These are phyloP conservation scores for Parnassius apollo DNA, from an alignment of 2,888 invertebrate species.

Conservation along the genomic window DNA sequence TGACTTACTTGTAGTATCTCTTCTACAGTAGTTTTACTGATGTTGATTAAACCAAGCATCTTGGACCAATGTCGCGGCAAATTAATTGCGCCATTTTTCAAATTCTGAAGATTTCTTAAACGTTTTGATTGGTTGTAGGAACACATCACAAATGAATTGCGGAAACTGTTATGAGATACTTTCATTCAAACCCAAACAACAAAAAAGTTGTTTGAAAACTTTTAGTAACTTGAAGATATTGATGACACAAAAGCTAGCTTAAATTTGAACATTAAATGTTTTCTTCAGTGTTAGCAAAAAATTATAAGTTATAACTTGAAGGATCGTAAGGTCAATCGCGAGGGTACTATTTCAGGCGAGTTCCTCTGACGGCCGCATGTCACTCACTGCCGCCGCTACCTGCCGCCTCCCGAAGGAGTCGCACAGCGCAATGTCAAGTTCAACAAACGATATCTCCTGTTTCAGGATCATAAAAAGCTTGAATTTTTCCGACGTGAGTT, in stretches of 20 bases:
- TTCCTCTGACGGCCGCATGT: conserved; percentile 39
- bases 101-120: conserved; percentile 51
- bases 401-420: conserved; percentile 28
- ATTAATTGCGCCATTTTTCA: conserved; percentile 59
- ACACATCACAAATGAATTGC: conserved; percentile 38
- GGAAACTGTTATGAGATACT: conserved; percentile 13
- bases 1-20: conserved; percentile 61
- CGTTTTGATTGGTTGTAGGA: conserved; percentile 46
- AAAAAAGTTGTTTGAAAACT: background rate
- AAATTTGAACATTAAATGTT: background rate
- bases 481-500: background rate
- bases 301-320: background rate
- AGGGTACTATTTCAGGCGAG: conserved; percentile 32
- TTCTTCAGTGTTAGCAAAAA: background rate
- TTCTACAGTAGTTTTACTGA: conserved; percentile 49
- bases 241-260: background rate
- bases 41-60: conserved; percentile 53
- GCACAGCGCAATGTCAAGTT: conserved; percentile 17
- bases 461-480: background rate
- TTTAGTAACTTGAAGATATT: too few species aligned
- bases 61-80: conserved; percentile 64
- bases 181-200: background rate
- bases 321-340: conserved; percentile 7
- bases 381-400: conserved; percentile 39
- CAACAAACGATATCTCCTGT: conserved; percentile 6